These are phyloP conservation scores for Semicossyphus pulcher DNA, from an alignment of 2,113 vertebrate species.

Conservation along the genomic window DNA sequence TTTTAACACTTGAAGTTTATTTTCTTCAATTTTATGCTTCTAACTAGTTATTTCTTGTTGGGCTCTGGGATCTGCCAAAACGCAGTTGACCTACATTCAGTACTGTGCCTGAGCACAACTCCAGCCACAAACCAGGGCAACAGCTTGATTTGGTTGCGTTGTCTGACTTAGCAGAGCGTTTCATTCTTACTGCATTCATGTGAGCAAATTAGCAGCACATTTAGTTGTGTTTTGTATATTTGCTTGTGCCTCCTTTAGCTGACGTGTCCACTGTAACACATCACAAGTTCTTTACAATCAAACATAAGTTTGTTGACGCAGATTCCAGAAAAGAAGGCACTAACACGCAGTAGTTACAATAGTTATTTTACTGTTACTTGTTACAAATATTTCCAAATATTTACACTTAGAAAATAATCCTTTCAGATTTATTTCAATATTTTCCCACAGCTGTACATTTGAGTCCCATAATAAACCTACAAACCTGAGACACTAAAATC, in stretches of 20 bases:
- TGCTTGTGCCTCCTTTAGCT: too few species aligned
- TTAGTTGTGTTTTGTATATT: not conserved
- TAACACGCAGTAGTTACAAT: slow-evolving; percentile 69
- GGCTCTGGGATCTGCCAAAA: not conserved
- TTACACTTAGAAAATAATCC: slow-evolving; percentile 94
- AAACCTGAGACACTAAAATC: slow-evolving; percentile 84
- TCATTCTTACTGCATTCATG: not conserved
- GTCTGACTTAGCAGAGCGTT: not conserved
- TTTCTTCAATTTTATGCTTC: not conserved
- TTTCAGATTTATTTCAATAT: slow-evolving; percentile 83
- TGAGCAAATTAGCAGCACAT: not conserved
- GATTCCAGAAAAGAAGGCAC: slow-evolving; percentile 52
- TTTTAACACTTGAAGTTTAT: not conserved
- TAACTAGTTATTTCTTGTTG: not conserved
- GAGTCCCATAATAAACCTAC: slow-evolving; percentile 86
- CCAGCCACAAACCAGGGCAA: too few species aligned
- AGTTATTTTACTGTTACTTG: slow-evolving; percentile 85
- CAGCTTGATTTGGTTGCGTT: not conserved
- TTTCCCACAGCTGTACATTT: slow-evolving; percentile 88
- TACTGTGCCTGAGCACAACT: too few species aligned
- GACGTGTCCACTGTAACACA: too few species aligned
- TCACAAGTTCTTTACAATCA: too few species aligned
- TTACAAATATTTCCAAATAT: slow-evolving; percentile 94
- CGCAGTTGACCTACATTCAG: too few species aligned
- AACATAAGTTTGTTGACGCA: not conserved